These are phyloP conservation scores for Hypena proboscidalis DNA, from an alignment of 2,888 invertebrate species.

Conservation along the genomic window DNA sequence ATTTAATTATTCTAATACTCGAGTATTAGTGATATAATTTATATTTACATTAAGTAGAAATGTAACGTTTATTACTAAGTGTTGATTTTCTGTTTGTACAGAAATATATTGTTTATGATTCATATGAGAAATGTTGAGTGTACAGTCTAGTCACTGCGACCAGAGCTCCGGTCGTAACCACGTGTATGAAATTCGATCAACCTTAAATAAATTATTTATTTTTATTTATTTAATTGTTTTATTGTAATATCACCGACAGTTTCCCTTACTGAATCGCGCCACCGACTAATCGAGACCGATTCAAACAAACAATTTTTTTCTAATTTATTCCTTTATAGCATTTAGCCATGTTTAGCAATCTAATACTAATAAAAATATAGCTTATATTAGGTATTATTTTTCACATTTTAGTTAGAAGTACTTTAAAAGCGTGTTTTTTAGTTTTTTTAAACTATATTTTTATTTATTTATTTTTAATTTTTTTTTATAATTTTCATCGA, in stretches of 20 bases:
- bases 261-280: no score
- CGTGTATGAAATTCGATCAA: slow-evolving; percentile 72
- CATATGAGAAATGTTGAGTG: slow-evolving; percentile 80
- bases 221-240: slow-evolving; percentile 70
- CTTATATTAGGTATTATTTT: no score
- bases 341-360: no score
- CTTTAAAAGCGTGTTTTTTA: no score
- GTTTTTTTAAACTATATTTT: no score
- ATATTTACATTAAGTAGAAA: slow-evolving; percentile 81
- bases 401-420: no score
- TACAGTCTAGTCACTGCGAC: slow-evolving; percentile 82
- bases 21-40: slow-evolving; percentile 83
- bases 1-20: slow-evolving; percentile 83
- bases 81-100: slow-evolving; percentile 82
- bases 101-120: slow-evolving; percentile 79
- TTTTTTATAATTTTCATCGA: no score
- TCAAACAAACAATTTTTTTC: no score
- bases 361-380: no score
- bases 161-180: slow-evolving; percentile 77
- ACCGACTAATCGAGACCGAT: slow-evolving; percentile 1
- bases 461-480: no score
- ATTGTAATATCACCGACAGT: slow-evolving; percentile 40
- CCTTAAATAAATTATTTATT: slow-evolving; percentile 82
- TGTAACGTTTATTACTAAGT: slow-evolving; percentile 80
- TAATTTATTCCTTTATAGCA: no score